Conservation (phyloP, 2,797 vertebrate species). For the Urophycis tenuis region DNA sequence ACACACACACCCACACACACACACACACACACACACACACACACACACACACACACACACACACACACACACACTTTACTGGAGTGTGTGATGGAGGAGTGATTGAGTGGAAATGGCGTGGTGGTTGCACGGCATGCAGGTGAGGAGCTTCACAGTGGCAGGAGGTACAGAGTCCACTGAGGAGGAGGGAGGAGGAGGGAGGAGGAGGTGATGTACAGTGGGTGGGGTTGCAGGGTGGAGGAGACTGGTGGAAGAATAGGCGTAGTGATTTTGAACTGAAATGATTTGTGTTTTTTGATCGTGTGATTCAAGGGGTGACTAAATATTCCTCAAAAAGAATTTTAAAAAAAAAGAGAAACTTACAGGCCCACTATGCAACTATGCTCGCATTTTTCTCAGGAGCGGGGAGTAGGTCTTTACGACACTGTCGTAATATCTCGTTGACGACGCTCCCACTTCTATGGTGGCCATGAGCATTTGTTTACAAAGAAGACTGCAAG, state of each 20-base stretch:
- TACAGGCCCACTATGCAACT: not conserved
- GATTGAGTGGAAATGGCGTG: conserved; percentile 62
- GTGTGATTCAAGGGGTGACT: not conserved
- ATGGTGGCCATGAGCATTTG: too few species aligned
- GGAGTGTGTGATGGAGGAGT: conserved; percentile 47
- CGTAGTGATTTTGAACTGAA: not conserved
- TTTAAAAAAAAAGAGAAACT: not conserved
- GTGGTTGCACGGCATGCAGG: conserved; percentile 23
- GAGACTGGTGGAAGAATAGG: not conserved
- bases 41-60: not conserved
- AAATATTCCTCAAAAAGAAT: not conserved
- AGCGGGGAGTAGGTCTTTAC: too few species aligned
- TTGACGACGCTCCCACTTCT: too few species aligned
- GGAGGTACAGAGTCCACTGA: not conserved
- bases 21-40: too few species aligned
- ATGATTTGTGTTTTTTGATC: not conserved
- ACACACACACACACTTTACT: conserved; percentile 24
- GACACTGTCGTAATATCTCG: too few species aligned
- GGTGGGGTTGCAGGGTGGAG: not conserved
- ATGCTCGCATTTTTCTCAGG: too few species aligned
- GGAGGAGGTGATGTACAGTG: not conserved
- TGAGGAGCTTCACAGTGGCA: conserved; percentile 46
- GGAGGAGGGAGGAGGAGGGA: conserved; percentile 8
- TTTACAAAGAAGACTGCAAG: too few species aligned
- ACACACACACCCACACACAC: too few species aligned